Base-by-base conservation (phyloP, 2,888 invertebrate genomes). In the Callinectes sapidus region DNA sequence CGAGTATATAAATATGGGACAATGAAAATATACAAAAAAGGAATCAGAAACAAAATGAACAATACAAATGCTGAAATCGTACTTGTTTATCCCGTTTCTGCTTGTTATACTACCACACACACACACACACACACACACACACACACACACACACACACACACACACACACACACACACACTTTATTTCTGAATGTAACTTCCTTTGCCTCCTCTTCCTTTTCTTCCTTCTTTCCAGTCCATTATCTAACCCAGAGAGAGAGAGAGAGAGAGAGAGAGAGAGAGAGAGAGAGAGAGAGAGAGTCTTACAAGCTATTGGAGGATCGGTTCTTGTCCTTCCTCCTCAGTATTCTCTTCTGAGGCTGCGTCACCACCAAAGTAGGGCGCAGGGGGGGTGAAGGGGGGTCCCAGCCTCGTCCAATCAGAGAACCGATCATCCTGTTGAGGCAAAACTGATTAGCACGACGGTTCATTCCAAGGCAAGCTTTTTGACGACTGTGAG, bases 351-450 rank as follows among this genome's bases (percentile, higher is more conserved):
- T 42, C 61, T 90, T 92, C 10, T 85, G n/a, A n/a, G 87, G 88
- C n/a, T 92, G 90, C 18, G 90, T 61, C 32, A 92, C 77, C 14
- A 92, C 87, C 71, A 71, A 28, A 3, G 92, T 92, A 35, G 92
- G 90, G n/a, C 81, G 42, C 8, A 92, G 55, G 48, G 92, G 86
- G 3, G 92, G 87, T 0, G 90, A 90, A 2, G 90, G 88, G 23
- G 92, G 61, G 81, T 92, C 92, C 14, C 88, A 86, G 10, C 90
- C 90, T n/a, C 92, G 90, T 10, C 92, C 92, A 95, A 97, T 97
- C 94, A 97, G 96, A 14, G 97, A 97, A 92, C 97, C 97, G 94
- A 98, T 97, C 97, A 98, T 97, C 96, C 97, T 97, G 81, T 0
- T 88, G 55, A 97, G 97, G 96, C 97, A 97, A 95, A 97, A 97